Evolutionary conservation across 2,113 vertebrate genomes (phyloP).

Genomic region (Collichthys lucidus): DNA sequence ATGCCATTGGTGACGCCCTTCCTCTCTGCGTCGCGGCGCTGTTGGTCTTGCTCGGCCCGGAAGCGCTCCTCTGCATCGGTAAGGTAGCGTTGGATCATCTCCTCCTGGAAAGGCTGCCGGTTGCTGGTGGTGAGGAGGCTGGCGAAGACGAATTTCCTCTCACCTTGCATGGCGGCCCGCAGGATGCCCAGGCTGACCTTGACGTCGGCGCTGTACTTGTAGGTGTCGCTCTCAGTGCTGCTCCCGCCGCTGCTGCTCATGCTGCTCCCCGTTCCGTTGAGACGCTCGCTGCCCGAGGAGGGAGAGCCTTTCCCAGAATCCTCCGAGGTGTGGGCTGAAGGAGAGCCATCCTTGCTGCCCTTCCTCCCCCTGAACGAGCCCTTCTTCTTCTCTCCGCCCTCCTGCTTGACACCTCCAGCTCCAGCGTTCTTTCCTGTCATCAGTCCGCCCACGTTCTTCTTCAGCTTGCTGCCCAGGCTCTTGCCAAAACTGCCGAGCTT

Average conservation of each 20-base stretch:
- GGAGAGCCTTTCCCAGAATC: constrained; percentile 84
- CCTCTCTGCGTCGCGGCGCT: constrained; percentile 88
- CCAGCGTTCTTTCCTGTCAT: constrained; percentile 89
- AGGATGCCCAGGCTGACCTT: constrained; percentile 92
- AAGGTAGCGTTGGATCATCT: constrained; percentile 97
- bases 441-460: constrained; percentile 95
- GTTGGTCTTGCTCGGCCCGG: constrained; percentile 88
- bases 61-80: constrained; percentile 92
- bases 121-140: constrained; percentile 91
- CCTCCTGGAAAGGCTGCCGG: constrained; percentile 96
- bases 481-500: constrained; percentile 98
- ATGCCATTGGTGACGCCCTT: constrained; percentile 73
- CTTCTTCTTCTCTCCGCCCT: constrained; percentile 92
- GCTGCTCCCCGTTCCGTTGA: constrained; percentile 67
- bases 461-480: constrained; percentile 94
- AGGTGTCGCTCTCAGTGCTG: constrained; percentile 76
- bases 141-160: constrained; percentile 92
- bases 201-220: constrained; percentile 92
- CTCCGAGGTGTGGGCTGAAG: constrained; percentile 83
- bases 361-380: constrained; percentile 88
- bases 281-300: constrained; percentile 80
- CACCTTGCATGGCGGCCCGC: constrained; percentile 93
- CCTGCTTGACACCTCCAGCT: constrained; percentile 78
- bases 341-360: constrained; percentile 88
- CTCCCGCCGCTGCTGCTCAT: constrained; percentile 77